phyloP scores from a whole-genome alignment of 2,113 vertebrate species.

The Himantopus leucocephalus region DNA sequence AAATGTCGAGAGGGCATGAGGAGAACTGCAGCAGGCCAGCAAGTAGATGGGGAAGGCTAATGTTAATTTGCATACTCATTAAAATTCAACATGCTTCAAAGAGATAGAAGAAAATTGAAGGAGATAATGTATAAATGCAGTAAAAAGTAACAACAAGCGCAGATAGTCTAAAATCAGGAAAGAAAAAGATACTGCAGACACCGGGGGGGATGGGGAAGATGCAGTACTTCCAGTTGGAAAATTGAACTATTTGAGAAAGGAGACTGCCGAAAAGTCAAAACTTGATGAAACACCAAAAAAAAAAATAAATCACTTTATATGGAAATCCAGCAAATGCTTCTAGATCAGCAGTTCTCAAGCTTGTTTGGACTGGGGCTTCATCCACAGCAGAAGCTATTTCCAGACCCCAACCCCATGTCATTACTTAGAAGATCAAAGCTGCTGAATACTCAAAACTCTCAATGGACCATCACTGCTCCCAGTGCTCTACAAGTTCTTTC shows the following conservation, averaged over 20 bases:
- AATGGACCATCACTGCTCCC: neutral
- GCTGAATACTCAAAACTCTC: neutral
- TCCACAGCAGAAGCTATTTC: neutral
- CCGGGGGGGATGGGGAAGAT: neutral
- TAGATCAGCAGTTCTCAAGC: neutral
- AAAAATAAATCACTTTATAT: neutral
- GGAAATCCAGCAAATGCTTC: neutral
- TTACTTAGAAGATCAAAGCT: neutral
- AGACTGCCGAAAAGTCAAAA: neutral
- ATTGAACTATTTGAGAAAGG: neutral
- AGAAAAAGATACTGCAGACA: neutral
- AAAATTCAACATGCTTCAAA: constrained; percentile 48
- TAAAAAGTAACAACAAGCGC: neutral
- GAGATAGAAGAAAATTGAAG: constrained; percentile 27
- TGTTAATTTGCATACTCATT: constrained; percentile 35
- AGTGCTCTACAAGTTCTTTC: neutral
- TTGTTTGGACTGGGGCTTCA: neutral
- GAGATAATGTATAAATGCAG: neutral
- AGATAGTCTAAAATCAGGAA: neutral
- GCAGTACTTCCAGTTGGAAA: neutral
- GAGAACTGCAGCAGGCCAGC: constrained; percentile 2
- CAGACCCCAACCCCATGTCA: neutral
- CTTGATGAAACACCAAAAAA: neutral
- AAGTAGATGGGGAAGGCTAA: constrained; percentile 2
- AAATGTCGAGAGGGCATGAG: constrained; percentile 12